Conservation (phyloP, 1,140 invertebrate genomes). For the Gyrodactylus salaris region DNA sequence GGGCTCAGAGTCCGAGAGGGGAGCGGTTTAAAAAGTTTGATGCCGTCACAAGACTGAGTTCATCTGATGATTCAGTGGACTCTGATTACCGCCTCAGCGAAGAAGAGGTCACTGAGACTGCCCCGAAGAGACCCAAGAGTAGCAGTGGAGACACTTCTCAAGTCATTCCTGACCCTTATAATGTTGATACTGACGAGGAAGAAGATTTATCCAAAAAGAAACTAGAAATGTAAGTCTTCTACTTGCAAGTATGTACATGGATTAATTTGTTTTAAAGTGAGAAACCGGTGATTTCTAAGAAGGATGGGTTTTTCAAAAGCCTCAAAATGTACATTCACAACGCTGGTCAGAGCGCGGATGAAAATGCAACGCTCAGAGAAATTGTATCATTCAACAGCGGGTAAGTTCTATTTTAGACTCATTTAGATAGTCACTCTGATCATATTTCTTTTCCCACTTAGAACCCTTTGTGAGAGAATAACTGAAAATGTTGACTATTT, state of each 20-base stretch:
- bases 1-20: neutral
- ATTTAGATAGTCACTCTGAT: too few species aligned
- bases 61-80: too few species aligned
- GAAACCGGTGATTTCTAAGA: neutral
- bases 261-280: neutral
- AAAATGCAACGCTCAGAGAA: neutral
- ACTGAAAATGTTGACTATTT: neutral
- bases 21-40: neutral
- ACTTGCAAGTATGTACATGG: too few species aligned
- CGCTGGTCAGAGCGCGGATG: neutral
- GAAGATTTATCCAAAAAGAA: too few species aligned
- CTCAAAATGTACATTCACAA: neutral
- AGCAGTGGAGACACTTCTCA: too few species aligned
- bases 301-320: neutral
- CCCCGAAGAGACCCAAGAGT: too few species aligned
- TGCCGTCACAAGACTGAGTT: neutral
- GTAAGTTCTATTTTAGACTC: too few species aligned
- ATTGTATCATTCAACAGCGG: too few species aligned
- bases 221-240: too few species aligned
- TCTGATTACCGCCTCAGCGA: too few species aligned
- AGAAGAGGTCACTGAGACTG: too few species aligned
- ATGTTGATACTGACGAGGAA: neutral
- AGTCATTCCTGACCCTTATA: neutral
- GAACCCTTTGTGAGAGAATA: neutral
- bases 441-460: too few species aligned